Evolutionary conservation across 2,113 vertebrate species (phyloP), one percentile per base, ranked within the genome.

Genomic region (Onychorhynchus coronatus): DNA sequence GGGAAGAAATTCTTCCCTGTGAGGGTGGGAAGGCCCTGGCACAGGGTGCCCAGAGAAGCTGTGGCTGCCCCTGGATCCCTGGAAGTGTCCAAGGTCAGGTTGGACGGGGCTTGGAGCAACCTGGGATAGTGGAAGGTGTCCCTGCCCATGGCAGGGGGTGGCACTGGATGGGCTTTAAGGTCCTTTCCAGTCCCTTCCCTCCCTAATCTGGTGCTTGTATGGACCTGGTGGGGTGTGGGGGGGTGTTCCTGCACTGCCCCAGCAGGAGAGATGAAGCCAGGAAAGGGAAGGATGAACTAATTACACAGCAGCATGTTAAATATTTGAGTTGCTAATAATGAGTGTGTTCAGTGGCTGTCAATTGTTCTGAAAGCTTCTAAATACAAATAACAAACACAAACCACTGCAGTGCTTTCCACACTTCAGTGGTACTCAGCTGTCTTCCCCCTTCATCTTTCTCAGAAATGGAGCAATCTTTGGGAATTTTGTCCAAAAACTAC

Each of bases 181-280:
- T 76, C n/a, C 14, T 5, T 53, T 41, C 33, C 53, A 12, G 14
- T 5, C 46, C 61, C 28, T 89, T 46, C 47, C 44, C 19, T 37
- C 56, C 50, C 23, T 5, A 5, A 0, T 5, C 15, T 2, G 28
- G 28, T 33, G 12, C 25, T n/a, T 2, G 4, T 7, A 2, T 9
- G 65, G 49, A 21, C 39, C 21, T 37, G 46, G 17, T 16, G 67
- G 14, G 19, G 35, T 2, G 25, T 11, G 44, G 3, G 30, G 23
- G 20, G 5, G 4, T 6, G 35, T 19, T 49, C 27, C 61, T 46
- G 50, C 24, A 4, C 42, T 6, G 55, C n/a, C 1, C 49, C 4
- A 22, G 14, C 65, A 12, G 56, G 56, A 66, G 28, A 7, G 20
- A 20, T 58, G 5, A 42, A 46, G 55, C 61, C 49, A 66, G 33